Conservation (phyloP, 2,888 invertebrate species). For the Uropetala carovei region DNA sequence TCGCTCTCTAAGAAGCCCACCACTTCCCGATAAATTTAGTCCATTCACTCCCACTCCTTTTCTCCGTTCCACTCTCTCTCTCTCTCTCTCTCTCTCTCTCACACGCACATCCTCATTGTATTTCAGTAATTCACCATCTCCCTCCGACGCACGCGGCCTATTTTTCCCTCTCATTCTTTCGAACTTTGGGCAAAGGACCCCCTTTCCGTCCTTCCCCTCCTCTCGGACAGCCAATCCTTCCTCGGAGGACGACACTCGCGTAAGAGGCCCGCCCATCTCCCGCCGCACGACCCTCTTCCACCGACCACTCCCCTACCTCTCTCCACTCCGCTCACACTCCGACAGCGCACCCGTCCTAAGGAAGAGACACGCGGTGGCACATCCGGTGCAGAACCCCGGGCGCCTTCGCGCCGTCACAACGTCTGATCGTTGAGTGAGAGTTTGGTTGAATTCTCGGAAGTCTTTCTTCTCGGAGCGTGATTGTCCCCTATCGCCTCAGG, state of each 20-base stretch:
- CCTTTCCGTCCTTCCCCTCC: neutral
- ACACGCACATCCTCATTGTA: neutral
- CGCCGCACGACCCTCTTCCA: slow-evolving; percentile 11
- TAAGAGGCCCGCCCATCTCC: neutral
- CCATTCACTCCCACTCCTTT: neutral
- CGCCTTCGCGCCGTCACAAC: slow-evolving; percentile 60
- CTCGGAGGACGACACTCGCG: slow-evolving; percentile 20
- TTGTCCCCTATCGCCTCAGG: neutral
- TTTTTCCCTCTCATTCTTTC: neutral
- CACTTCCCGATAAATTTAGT: neutral
- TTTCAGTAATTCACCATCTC: slow-evolving; percentile 13
- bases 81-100: neutral
- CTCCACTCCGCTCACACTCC: neutral
- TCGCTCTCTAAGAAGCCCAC: neutral
- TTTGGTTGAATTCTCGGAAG: neutral
- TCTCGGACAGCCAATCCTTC: slow-evolving; percentile 14
- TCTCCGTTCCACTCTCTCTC: no score
- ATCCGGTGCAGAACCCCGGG: slow-evolving; percentile 60
- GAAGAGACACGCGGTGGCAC: slow-evolving; percentile 48
- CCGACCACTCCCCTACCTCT: slow-evolving; percentile 19
- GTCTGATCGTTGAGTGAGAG: neutral
- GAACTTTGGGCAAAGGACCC: neutral
- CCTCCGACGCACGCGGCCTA: neutral
- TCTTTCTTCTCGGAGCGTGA: neutral
- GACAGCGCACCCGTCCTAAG: slow-evolving; percentile 3